Base-by-base conservation (phyloP, 2,888 invertebrate species). In the Seira sanloemensis region DNA sequence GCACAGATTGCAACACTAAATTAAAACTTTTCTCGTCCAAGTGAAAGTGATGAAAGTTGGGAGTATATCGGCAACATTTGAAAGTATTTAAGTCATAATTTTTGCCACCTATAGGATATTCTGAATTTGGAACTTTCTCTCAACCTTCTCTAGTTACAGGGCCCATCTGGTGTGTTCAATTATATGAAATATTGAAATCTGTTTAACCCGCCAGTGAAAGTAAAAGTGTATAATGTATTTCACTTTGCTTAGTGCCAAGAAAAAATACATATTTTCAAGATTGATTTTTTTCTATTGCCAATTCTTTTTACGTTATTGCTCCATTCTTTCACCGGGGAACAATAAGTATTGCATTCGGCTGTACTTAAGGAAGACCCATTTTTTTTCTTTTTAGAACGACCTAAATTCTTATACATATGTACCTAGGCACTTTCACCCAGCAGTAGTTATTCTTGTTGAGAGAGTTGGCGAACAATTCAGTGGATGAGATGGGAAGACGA, bases 301-400 rank as follows among this genome's bases (percentile, higher is more conserved):
- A 82, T 81, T n/a, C n/a, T 82, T 78, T 78, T 82, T 82, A 82
- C 77, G 76, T 82, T 82, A 82, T 82, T 82, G 82, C 82, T 82
- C 82, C 82, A 82, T 80, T 78, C n/a, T 78, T 78, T 5, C 37
- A 5, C 12, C 5, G 37, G 5, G 7, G 37, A 37, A 37, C 37
- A 5, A 37, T 5, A 37, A 37, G 37, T 37, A 37, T 37, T 37
- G 37, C 37, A 37, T 37, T 12, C 7, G 7, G 12, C 37, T 37
- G 12, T 12, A 5, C 12, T 37, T 12, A 37, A 12, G 37, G 37
- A 37, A 37, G 12, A 37, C 37, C 37, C 37, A 37, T 37, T 37
- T 37, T 37, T 37, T 12, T 37, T n/a, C n/a, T n/a, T n/a, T n/a
- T n/a, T n/a, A n/a, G 12, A 37, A 37, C 12, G 37, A 12, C 37